Evolutionary conservation across 2,797 vertebrate genomes (phyloP), one percentile per base, ranked within the genome.

Genomic region (Oryzias sinensis): DNA sequence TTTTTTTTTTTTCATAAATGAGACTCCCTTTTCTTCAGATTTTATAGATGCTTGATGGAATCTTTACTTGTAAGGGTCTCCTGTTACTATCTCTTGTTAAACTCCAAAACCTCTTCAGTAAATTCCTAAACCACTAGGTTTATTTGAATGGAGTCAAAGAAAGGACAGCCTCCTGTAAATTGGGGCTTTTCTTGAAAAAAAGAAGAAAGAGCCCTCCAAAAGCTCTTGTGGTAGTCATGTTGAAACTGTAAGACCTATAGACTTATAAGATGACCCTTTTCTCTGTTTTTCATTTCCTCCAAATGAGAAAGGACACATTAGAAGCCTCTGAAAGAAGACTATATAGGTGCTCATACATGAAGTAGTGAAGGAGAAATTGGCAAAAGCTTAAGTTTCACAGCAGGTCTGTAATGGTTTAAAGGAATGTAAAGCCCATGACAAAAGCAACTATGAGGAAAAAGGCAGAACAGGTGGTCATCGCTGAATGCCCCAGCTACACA

Each of bases 391-490:
- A 64, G 84, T 90, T 90, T 91, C 86, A 9, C 59, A 55, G 66
- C 48, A 58, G 49, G 49, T 74, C 66, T 65, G 83, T 81, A 88
- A 83, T 86, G 68, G 82, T 84, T 85, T 76, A 73, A 83, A 88
- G 82, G 85, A 88, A 90, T 83, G 87, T 80, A 84, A 84, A 83
- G 76, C 52, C 65, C 66, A 49, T 72, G 72, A 89, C 86, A 89
- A 88, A 88, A 80, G 83, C 62, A 4, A 46, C 68, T 50, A 68
- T 40, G 45, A 63, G 69, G 74, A 76, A 65, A 69, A 73, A 77
- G 68, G 1, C 71, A 62, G 82, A 91, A 90, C 91, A 92, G 90
- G 91, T 93, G 90, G 90, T 86, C 88, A 86, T 86, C 76, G 86
- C 66, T 57, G 72, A 58, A 11, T 68, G 67, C 68, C 62, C 73